Conservation (phyloP, 1,140 invertebrate genomes). For the Thaumetopoea pityocampa region DNA sequence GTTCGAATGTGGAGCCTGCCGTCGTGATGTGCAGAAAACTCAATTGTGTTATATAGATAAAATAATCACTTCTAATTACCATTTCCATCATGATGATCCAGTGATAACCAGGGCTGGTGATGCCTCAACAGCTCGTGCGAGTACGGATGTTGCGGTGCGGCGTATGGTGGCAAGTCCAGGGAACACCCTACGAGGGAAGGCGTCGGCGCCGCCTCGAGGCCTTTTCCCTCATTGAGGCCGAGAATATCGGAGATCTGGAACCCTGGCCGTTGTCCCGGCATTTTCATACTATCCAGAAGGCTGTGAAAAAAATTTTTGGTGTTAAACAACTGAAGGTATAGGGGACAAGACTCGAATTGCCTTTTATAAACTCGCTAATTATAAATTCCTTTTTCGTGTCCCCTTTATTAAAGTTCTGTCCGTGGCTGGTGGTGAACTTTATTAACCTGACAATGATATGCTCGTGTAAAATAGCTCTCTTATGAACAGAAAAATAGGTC, state of each 20-base stretch:
- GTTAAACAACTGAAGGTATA: constrained; percentile 6
- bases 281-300: constrained; percentile 81
- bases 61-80: constrained; percentile 6
- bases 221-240: constrained; percentile 76
- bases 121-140: constrained; percentile 59
- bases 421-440: no score
- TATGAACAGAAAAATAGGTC: no score
- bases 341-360: no score
- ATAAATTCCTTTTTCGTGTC: no score
- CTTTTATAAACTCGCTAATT: no score
- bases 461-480: no score
- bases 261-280: constrained; percentile 79
- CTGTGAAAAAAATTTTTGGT: constrained; percentile 50
- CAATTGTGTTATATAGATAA: not conserved
- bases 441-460: no score
- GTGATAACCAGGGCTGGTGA: constrained; percentile 62
- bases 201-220: constrained; percentile 34
- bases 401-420: no score
- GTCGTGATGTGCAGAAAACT: no score
- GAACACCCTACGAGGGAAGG: constrained; percentile 34
- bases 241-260: constrained; percentile 88
- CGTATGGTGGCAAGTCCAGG: constrained; percentile 48
- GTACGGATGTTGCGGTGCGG: constrained; percentile 49
- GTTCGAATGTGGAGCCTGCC: no score
- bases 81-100: constrained; percentile 55